phyloP scores from a whole-genome alignment of 2,888 invertebrate genomes.

The Acleris laterana region DNA sequence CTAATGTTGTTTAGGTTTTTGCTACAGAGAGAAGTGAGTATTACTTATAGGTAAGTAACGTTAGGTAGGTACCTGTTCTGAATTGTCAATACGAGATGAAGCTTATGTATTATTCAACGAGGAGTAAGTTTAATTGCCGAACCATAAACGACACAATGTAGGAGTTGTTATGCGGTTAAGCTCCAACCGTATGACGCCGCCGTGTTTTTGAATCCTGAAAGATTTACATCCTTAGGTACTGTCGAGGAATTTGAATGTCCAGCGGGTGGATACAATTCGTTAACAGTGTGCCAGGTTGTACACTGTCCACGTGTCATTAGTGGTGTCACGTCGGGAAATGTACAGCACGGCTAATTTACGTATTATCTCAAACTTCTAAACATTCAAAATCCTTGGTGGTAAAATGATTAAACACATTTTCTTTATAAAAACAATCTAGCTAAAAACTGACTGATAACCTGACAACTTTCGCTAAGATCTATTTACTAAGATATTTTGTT shows the following conservation, averaged over 20 bases:
- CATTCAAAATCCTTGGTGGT: no score
- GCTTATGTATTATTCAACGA: constrained; percentile 54
- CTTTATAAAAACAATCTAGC: no score
- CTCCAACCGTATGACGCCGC: constrained; percentile 47
- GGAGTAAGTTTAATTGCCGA: constrained; percentile 55
- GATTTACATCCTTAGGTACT: constrained; percentile 4
- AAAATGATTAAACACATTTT: no score
- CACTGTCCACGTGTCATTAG: no score
- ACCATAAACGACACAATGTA: constrained; percentile 57
- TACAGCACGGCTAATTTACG: no score
- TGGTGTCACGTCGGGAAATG: no score
- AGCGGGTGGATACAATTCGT: no score
- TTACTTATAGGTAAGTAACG: constrained; percentile 40
- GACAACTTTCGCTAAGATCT: neutral
- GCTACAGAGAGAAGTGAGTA: constrained; percentile 40
- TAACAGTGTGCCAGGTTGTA: no score
- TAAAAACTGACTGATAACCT: neutral
- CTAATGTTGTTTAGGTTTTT: constrained; percentile 44
- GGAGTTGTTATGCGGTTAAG: constrained; percentile 51
- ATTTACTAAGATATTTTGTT: constrained; percentile 4
- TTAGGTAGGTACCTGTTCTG: constrained; percentile 41
- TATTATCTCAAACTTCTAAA: no score
- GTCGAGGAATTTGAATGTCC: no score
- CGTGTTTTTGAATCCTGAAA: constrained; percentile 37
- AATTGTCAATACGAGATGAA: constrained; percentile 49